phyloP scores from a whole-genome alignment of 2,888 invertebrate species.

The Dolichomitus sp. region DNA sequence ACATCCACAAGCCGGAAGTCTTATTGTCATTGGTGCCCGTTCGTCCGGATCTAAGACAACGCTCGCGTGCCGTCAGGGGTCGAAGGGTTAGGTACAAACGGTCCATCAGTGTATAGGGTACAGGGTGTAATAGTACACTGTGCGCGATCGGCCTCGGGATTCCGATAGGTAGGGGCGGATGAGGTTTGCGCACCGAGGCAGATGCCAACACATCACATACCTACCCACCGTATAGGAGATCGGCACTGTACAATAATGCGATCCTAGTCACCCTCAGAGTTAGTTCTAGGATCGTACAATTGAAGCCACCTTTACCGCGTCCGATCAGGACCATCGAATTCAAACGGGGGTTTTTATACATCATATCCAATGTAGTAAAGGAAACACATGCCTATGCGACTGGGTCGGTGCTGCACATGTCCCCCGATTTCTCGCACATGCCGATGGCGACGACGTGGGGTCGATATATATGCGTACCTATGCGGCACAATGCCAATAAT shows the following conservation, averaged over 20 bases:
- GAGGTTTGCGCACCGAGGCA: constrained; percentile 33
- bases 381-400: constrained; percentile 64
- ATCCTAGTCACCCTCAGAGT: constrained; percentile 33
- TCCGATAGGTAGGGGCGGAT: constrained; percentile 38
- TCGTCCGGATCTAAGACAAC: constrained; percentile 45
- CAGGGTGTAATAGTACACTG: constrained; percentile 26
- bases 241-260: constrained; percentile 30
- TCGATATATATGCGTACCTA: constrained; percentile 50
- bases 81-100: constrained; percentile 29
- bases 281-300: constrained; percentile 43
- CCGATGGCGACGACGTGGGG: constrained; percentile 57
- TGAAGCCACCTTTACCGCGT: constrained; percentile 61
- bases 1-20: constrained; percentile 38
- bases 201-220: constrained; percentile 43
- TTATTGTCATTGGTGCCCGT: constrained; percentile 30
- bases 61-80: constrained; percentile 47
- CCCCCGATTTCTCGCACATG: constrained; percentile 66
- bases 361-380: constrained; percentile 7
- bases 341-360: background rate
- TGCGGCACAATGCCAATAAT: constrained; percentile 83
- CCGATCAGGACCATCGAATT: constrained; percentile 46
- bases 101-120: background rate
- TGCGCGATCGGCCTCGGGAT: constrained; percentile 47
- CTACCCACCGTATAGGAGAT: background rate
- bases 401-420: constrained; percentile 68